Percentiles rank a stretch among this genome's conserved stretches.
These are phyloP conservation scores for human (Homo sapiens) DNA, from an alignment of 2,113 vertebrate species.

Conservation along the genomic window GRCh38 chr6:152814001-152814500, in stretches of 20 bases:
- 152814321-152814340: neutral
- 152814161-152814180: neutral
- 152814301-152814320: neutral
- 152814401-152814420: neutral
- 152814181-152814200: neutral
- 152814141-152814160: neutral
- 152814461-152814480: neutral
- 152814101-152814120: slow-evolving; percentile 32
- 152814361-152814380: neutral
- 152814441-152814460: neutral
- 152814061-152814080: slow-evolving; percentile 44
- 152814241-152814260: neutral
- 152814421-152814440: neutral
- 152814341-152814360: neutral
- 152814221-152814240: neutral
- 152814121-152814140: neutral
- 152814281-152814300: neutral
- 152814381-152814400: neutral
- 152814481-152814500: neutral
- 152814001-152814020: slow-evolving; percentile 58
- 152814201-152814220: neutral
- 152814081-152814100: neutral
- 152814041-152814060: slow-evolving; percentile 33
- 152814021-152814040: slow-evolving; percentile 33
- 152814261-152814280: neutral